Conservation (phyloP, 2,888 invertebrate genomes). For the Folsomia manolachei region DNA sequence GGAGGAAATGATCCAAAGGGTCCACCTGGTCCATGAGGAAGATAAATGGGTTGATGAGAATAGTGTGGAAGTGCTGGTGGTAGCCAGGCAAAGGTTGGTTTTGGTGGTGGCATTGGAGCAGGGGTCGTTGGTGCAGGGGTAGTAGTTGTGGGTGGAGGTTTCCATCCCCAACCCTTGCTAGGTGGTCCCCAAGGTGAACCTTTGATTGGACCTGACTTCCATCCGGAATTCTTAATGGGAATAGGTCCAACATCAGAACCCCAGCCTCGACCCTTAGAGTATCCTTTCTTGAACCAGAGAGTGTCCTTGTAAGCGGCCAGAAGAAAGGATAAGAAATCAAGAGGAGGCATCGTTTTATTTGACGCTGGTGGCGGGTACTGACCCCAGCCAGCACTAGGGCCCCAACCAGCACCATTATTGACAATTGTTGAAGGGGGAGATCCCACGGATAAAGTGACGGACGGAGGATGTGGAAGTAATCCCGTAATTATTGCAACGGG, state of each 20-base stretch:
- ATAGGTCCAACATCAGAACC: background rate
- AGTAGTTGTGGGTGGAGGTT: background rate
- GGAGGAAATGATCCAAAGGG: too few species aligned
- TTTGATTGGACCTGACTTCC: too few species aligned
- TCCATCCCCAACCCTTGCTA: background rate
- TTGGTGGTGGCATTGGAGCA: background rate
- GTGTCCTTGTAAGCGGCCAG: slow-evolving; percentile 25
- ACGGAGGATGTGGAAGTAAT: slow-evolving; percentile 24
- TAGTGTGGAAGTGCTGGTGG: slow-evolving; percentile 3
- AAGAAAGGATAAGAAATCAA: slow-evolving; percentile 35
- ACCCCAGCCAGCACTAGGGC: background rate
- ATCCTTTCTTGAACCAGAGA: slow-evolving; percentile 10
- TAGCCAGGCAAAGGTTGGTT: background rate
- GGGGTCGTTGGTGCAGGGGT: slow-evolving; percentile 4
- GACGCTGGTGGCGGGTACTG: background rate
- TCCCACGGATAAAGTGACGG: slow-evolving; percentile 35
- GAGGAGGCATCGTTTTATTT: slow-evolving; percentile 16
- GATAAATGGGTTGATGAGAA: background rate
- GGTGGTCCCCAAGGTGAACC: too few species aligned
- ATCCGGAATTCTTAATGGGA: background rate
- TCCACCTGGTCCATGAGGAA: background rate
- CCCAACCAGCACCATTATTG: background rate
- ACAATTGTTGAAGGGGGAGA: slow-evolving; percentile 15
- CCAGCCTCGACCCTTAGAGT: background rate
- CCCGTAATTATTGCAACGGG: slow-evolving; percentile 28